Conservation (phyloP, 2,888 invertebrate genomes). For the Troides helena region DNA sequence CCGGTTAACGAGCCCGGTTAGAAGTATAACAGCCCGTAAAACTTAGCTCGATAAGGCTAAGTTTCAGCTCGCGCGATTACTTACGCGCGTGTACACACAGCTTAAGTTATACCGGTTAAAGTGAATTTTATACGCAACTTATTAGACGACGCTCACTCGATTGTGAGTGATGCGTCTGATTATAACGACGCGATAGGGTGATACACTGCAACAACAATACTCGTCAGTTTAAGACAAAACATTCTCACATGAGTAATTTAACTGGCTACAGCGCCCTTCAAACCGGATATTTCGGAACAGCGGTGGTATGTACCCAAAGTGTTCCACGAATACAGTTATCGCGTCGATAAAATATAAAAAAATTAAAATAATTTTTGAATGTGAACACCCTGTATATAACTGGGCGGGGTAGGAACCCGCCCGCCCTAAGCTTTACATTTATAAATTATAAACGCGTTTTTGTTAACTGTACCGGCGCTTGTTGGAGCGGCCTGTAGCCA, state of each 20-base stretch:
- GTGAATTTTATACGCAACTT: too few relatives aligned
- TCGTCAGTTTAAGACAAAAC: too few relatives aligned
- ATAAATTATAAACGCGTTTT: conserved; percentile 57
- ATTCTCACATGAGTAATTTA: too few relatives aligned
- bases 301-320: too few relatives aligned
- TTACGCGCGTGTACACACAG: conserved; percentile 33
- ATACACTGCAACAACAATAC: too few relatives aligned
- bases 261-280: too few relatives aligned
- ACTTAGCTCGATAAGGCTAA: conserved; percentile 34
- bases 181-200: too few relatives aligned
- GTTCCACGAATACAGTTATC: too few relatives aligned
- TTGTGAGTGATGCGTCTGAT: too few relatives aligned
- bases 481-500: conserved; percentile 11
- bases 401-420: conserved; percentile 47
- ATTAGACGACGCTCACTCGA: too few relatives aligned
- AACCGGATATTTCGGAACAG: too few relatives aligned
- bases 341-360: too few relatives aligned
- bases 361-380: neutral
- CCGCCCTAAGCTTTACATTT: conserved; percentile 54
- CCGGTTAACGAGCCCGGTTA: conserved; percentile 42
- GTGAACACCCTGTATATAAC: conserved; percentile 35
- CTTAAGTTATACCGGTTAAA: conserved; percentile 21
- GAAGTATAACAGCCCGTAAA: conserved; percentile 48
- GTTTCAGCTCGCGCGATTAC: conserved; percentile 37
- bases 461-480: conserved; percentile 35